These are phyloP conservation scores for Clepsis dumicolana DNA, from an alignment of 2,888 invertebrate genomes.

Conservation along the genomic window DNA sequence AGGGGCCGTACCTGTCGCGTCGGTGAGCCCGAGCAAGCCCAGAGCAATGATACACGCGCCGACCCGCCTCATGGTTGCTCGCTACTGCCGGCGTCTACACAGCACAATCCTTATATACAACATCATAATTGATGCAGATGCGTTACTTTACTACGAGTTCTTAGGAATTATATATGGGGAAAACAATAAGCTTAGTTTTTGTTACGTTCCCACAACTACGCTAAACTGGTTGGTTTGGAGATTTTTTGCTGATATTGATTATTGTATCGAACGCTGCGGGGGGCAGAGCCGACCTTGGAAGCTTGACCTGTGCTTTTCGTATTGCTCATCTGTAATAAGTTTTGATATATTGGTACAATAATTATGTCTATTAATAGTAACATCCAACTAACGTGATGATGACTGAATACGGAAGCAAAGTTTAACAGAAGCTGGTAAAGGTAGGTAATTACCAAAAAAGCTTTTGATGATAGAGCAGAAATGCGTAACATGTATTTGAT, in stretches of 20 bases:
- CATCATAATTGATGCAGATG: slow-evolving; percentile 63
- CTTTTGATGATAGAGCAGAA: neutral
- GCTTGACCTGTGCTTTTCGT: slow-evolving; percentile 1
- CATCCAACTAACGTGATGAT: neutral
- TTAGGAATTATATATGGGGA: slow-evolving; percentile 62
- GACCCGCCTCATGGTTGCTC: slow-evolving; percentile 64
- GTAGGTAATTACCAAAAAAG: too few relatives aligned
- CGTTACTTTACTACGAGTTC: slow-evolving; percentile 57
- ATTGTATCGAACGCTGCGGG: slow-evolving; percentile 15
- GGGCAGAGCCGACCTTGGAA: slow-evolving; percentile 12
- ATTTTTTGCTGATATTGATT: slow-evolving; percentile 32
- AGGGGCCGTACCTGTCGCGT: slow-evolving; percentile 52
- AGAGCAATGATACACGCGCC: slow-evolving; percentile 55
- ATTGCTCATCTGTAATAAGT: neutral
- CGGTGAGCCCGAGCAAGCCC: slow-evolving; percentile 50
- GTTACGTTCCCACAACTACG: slow-evolving; percentile 10
- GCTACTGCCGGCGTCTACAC: slow-evolving; percentile 50
- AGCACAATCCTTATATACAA: slow-evolving; percentile 74
- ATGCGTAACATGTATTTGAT: neutral
- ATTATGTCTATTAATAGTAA: neutral
- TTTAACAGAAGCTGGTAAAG: neutral
- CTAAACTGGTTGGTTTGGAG: slow-evolving; percentile 25
- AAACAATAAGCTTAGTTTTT: slow-evolving; percentile 55
- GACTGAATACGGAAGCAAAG: slow-evolving; percentile 12
- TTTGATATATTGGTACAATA: neutral